Evolutionary conservation across 2,797 vertebrate species (phyloP), one percentile per base, ranked within the genome.

Genomic region (Sebastes paucispinis): DNA sequence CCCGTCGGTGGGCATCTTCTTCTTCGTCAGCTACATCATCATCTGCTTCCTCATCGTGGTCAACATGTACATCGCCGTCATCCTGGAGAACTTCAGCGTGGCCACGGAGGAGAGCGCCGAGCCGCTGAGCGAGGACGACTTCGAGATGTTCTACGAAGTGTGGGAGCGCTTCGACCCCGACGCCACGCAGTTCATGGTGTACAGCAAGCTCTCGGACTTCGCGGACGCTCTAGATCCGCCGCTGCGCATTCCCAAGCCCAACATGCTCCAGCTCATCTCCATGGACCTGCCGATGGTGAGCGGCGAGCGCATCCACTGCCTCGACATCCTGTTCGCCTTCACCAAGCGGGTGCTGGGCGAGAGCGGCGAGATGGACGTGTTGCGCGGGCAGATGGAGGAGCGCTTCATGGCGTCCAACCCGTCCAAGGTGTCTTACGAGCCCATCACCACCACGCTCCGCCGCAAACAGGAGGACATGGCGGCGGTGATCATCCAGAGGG

Each of bases 211-310:
- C 2, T 97, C 97, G 0, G 96, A 98, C 90, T 99, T 99, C 89
- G 98, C 98, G 1, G 97, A 98, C 2, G 94, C 96, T 0, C 84
- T 99, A 0, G 98, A 99, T 27, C 97, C 97, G 11, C 98, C 98
- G 8, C 96, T 99, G 85, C 92, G 96, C 74, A 95, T 99, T 72
- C 89, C 97, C 4, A 99, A 99, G 91, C 98, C 98, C 2, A 99
- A 99, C 83, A 97, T 89, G 90, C 69, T 97, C 34, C 96, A 97
- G 1, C 97, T 99, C 59, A 98, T 99, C 83, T 96, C 97, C 75
- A 99, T 99, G 98, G 98, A 99, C 80, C 89, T 99, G 6, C 98
- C 98, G 0, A 96, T 99, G 98, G 98, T 99, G 22, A 99, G 97
- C 0, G 98, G 98, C 0, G 98, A 99, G 89, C 96, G 98, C 72